A percentile compares a stretch with the other conserved stretches of the same genome.
Conservation (phyloP, 2,797 vertebrate genomes). For the Arnoldichthys spilopterus region DNA sequence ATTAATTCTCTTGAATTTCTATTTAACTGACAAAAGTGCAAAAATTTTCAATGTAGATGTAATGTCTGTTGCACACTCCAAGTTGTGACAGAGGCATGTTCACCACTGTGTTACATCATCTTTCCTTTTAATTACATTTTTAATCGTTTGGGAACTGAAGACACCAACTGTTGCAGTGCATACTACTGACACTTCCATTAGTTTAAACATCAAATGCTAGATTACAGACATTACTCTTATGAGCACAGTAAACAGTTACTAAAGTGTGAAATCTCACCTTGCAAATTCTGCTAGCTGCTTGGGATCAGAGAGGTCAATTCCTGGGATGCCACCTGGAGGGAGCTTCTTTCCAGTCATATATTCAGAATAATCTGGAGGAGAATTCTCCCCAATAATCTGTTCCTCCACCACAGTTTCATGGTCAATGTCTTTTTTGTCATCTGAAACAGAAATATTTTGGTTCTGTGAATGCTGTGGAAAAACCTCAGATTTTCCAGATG, state of each 20-base stretch:
- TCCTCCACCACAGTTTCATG: conserved; percentile 98
- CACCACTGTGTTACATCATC: too few relatives aligned
- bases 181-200: too few relatives aligned
- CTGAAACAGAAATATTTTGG: conserved; percentile 64
- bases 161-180: too few relatives aligned
- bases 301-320: conserved; percentile 96
- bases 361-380: conserved; percentile 95
- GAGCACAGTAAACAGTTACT: not conserved
- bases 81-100: too few relatives aligned
- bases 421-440: conserved; percentile 97
- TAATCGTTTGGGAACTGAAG: too few relatives aligned
- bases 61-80: too few relatives aligned
- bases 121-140: too few relatives aligned
- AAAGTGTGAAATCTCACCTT: conserved; percentile 80
- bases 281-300: conserved; percentile 98
- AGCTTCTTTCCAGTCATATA: conserved; percentile 99
- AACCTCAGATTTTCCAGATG: not conserved
- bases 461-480: not conserved
- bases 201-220: not conserved
- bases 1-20: not conserved
- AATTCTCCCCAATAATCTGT: conserved; percentile 96
- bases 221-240: not conserved
- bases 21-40: too few relatives aligned
- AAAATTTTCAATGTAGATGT: too few relatives aligned
- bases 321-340: conserved; percentile 95